These are phyloP conservation scores for Corythornis leucogaster DNA, from an alignment of 2,797 vertebrate genomes.

Conservation along the genomic window DNA sequence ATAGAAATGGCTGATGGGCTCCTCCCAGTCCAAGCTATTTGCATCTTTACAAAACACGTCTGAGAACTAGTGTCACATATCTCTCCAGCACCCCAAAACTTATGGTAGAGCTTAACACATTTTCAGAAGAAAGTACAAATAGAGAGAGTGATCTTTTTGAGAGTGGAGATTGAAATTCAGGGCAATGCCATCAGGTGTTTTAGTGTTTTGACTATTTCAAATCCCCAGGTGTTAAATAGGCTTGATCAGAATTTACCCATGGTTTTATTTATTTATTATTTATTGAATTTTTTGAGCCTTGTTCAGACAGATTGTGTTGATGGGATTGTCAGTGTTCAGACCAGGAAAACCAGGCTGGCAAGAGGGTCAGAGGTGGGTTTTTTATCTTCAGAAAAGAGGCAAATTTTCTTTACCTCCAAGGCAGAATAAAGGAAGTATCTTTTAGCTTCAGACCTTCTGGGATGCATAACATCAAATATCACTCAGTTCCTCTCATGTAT, in stretches of 20 bases:
- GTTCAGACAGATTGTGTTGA: background rate
- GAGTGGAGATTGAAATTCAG: background rate
- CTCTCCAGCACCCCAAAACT: background rate
- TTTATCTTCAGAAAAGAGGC: background rate
- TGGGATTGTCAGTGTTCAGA: background rate
- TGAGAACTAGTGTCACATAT: background rate
- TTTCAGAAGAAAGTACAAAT: background rate
- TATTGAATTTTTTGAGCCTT: background rate
- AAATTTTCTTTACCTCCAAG: background rate
- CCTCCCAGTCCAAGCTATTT: background rate
- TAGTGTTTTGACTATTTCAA: background rate
- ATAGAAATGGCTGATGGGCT: background rate
- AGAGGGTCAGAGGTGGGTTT: background rate
- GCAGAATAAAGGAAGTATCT: background rate
- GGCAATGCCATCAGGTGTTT: background rate
- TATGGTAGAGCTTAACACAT: background rate
- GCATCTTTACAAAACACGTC: background rate
- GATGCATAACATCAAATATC: background rate
- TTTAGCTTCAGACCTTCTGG: background rate
- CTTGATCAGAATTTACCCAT: background rate
- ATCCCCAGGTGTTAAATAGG: background rate
- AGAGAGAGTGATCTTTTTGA: background rate
- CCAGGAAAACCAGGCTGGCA: background rate
- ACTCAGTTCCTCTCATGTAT: background rate
- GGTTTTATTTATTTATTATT: background rate